Base-by-base conservation (phyloP, 2,113 vertebrate species). In the Edolisoma coerulescens region DNA sequence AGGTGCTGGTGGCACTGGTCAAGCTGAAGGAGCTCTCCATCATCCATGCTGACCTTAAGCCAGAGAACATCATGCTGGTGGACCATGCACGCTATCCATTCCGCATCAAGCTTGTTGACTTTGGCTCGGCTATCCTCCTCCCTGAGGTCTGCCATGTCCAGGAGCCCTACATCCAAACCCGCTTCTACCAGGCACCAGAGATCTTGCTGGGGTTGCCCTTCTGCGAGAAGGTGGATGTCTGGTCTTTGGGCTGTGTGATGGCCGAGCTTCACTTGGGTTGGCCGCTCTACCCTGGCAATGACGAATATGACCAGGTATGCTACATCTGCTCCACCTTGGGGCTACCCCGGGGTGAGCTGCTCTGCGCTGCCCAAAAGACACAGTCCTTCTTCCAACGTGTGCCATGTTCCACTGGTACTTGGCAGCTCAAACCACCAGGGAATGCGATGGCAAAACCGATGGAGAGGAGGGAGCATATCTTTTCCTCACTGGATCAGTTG, bases 31-130 rank as follows among this genome's bases (percentile, higher is more conserved):
- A 98, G 75, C 88, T 98, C 15, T 97, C 98, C 23, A 98, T 98
- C 93, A 98, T 98, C 92, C 98, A 98, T 0, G 97, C 98, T 0
- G 98, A 98, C 35, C 95, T 98, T 65, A 98, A 98, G 83, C 98
- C 98, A 0, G 98, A 98, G 93, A 98, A 98, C 88, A 98, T 98
- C 87, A 98, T 98, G 98, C 73, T 98, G 78, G 98, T 98, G 30
- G 97, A 98, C 84, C 98, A 98, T 8, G 67, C 54, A 0, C 95
- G 96, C 7, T 97, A 92, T 23, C 98, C 98, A 1, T 98, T 98
- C 95, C 95, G 95, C 8, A 88, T 98, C 70, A 98, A 98, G 85
- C 96, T 98, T 12, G 97, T 98, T 1, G 98, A 98, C 80, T 98
- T 98, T 0, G 98, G 98, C 65, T 98, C 98, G 0, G 97, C 98